phyloP scores from a whole-genome alignment of 1,140 invertebrate genomes.

The Drosophila bocqueti region DNA sequence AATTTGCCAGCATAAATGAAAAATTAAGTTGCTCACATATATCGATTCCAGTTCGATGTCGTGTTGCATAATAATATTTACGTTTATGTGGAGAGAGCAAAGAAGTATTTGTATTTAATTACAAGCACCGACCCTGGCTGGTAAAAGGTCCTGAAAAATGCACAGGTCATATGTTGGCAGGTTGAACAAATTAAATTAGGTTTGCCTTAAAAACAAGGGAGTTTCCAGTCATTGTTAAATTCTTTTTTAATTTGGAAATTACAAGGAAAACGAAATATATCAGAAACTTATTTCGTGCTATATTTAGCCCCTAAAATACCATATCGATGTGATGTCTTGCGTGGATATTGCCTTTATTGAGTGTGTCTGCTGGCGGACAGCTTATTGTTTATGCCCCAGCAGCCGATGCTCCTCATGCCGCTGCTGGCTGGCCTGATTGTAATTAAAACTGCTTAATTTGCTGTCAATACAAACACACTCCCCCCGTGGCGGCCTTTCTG shows the following conservation, averaged over 20 bases:
- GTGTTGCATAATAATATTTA: constrained; percentile 3
- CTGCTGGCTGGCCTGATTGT: constrained; percentile 30
- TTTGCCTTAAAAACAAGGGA: background rate
- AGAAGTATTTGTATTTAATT: background rate
- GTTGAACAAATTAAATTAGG: background rate
- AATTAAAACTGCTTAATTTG: constrained; percentile 67
- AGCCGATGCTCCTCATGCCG: background rate
- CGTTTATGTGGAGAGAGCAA: background rate
- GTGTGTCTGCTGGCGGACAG: constrained; percentile 15
- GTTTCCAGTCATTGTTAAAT: no score
- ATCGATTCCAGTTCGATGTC: background rate
- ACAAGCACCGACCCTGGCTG: no score
- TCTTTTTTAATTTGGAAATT: no score
- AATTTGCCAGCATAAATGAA: constrained; percentile 27
- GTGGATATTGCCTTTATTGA: constrained; percentile 29
- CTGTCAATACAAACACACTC: constrained; percentile 33
- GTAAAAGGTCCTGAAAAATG: no score
- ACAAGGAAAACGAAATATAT: background rate
- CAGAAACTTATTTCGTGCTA: background rate
- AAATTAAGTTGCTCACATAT: constrained; percentile 11
- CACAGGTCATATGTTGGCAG: no score
- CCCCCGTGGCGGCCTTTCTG: constrained; percentile 13
- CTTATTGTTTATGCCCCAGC: constrained; percentile 29
- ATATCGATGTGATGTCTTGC: background rate
- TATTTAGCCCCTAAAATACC: background rate